phyloP scores from a whole-genome alignment of 1,140 invertebrate species.

The Calephelis virginiensis region DNA sequence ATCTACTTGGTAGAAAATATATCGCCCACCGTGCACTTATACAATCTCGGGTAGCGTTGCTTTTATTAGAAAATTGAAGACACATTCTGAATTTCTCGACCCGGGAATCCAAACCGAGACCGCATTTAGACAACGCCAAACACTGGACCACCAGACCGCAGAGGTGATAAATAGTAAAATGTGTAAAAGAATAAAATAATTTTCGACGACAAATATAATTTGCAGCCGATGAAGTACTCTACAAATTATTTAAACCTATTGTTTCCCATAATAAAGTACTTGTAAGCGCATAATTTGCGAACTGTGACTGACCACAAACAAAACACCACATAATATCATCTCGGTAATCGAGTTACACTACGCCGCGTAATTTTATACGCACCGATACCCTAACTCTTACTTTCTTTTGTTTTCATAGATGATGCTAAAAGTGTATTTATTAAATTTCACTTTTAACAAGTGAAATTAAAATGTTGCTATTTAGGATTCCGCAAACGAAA shows the following conservation, averaged over 20 bases:
- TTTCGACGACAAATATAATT: too few relatives aligned
- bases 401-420: constrained; percentile 4
- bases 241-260: background rate
- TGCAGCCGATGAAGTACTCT: background rate
- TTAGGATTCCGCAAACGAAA: too few relatives aligned
- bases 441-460: constrained; percentile 8
- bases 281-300: background rate
- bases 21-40: too few relatives aligned
- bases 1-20: too few relatives aligned
- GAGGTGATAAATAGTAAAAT: too few relatives aligned
- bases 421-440: constrained; percentile 3
- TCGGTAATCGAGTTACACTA: constrained; percentile 9
- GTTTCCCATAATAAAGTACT: background rate
- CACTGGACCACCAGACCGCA: too few relatives aligned
- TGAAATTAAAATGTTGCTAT: background rate
- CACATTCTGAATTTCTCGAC: too few relatives aligned
- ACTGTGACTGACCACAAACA: background rate
- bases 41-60: too few relatives aligned
- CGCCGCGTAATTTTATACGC: constrained; percentile 10
- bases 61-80: too few relatives aligned
- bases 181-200: too few relatives aligned
- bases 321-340: constrained; percentile 13
- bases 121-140: too few relatives aligned
- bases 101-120: too few relatives aligned
- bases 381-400: constrained; percentile 4